Base-by-base conservation (phyloP, 1,140 invertebrate genomes). In the Uloborus diversus region DNA sequence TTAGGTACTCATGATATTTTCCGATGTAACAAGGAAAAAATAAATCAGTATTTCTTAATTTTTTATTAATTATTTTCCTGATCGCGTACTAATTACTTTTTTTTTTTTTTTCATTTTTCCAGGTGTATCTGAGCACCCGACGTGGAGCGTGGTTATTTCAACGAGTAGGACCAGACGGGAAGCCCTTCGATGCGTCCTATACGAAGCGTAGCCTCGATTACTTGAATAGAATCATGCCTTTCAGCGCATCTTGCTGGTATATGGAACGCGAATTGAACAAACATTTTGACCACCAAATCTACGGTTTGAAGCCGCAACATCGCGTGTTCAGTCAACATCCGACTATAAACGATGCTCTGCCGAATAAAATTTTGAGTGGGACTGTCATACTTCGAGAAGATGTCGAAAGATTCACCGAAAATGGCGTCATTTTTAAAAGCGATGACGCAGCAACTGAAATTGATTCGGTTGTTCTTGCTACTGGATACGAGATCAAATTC, bases 301-400 rank as follows among this genome's bases (percentile, higher is more conserved):
- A 86, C 81, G 84, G 86, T 5, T 82, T 90, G 20, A 85, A 87
- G 70, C 88, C 89, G 28, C 81, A 85, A 17, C 88, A 89, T 71
- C 37, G 85, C 9, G 65, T 86, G n/a, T 84, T 85, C 27, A 82
- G 84, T 23, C 88, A 89, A 32, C 88, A 89, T 82, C 88, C 88
- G 3, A 89, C 88, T n/a, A 88, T 90, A 13, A 90, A 89, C 81
- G 89, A 90, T 79, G 87, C 88, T 20, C 81, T 90, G 2, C 87
- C 88, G 1, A 87, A 88, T 69, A 85, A 88, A 20, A 84, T 90
- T 14, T 85, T 87, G 70, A 86, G 37, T 23, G 80, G 71, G 11
- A 61, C 84, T 4, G 84, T 89, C 27, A 85, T 84, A 9, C 82
- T 87, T 42, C 85, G 87, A 84, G 84, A 85, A 37, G 85, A 87